Conservation (phyloP, 1,140 invertebrate genomes). For the Zaprionus africanus region DNA sequence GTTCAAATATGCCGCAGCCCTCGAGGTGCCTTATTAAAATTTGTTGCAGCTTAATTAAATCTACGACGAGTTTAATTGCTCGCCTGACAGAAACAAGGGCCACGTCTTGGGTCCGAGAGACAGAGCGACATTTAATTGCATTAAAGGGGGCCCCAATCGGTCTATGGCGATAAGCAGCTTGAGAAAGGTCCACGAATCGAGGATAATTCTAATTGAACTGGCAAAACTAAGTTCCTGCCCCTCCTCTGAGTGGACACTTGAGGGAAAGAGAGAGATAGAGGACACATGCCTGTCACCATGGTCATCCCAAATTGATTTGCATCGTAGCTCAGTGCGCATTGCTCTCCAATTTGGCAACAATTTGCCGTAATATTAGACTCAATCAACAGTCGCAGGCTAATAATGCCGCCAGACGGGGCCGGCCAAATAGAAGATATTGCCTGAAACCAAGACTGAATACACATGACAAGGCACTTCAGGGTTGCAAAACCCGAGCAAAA, state of each 20-base stretch:
- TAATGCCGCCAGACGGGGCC: conserved; percentile 60
- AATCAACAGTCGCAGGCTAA: conserved; percentile 73
- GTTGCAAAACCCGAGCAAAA: neutral
- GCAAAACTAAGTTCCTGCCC: neutral
- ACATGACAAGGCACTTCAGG: conserved; percentile 23
- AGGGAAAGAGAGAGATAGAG: neutral
- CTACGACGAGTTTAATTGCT: conserved; percentile 70
- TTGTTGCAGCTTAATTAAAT: conserved; percentile 78
- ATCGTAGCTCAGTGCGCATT: conserved; percentile 27
- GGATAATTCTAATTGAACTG: conserved; percentile 1
- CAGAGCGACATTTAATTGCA: conserved; percentile 32
- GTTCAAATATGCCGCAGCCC: conserved; percentile 12
- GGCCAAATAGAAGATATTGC: conserved; percentile 54
- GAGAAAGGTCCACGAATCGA: conserved; percentile 8
- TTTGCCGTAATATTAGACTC: conserved; percentile 63
- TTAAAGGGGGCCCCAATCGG: conserved; percentile 15
- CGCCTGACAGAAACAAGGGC: conserved; percentile 59
- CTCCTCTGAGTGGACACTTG: neutral
- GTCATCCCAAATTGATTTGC: conserved; percentile 2
- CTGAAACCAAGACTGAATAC: conserved; percentile 57
- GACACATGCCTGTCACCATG: neutral
- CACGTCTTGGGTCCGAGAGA: neutral
- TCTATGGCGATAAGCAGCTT: conserved; percentile 39
- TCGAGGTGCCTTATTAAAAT: conserved; percentile 72
- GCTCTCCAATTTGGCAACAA: conserved; percentile 62